A percentile compares a stretch with the other conserved stretches of the same genome.
Conservation (phyloP, 2,113 vertebrate species). For the Melanerpes aurifrons region DNA sequence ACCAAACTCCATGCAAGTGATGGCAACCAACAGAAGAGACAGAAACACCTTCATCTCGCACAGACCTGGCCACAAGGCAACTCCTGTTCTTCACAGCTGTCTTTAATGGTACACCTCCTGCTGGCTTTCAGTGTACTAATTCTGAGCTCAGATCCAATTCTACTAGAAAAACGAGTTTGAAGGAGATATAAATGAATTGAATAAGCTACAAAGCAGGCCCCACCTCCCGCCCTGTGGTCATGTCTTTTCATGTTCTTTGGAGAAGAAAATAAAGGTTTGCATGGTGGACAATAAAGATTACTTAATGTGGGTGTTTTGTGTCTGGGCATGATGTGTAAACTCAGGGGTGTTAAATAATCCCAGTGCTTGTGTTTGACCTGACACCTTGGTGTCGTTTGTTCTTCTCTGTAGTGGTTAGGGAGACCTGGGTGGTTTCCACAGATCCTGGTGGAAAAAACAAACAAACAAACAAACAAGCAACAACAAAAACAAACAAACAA, state of each 20-base stretch:
- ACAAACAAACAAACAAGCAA: neutral
- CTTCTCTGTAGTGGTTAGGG: neutral
- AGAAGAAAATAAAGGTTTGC: conserved; percentile 28
- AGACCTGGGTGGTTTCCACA: neutral
- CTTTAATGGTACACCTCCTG: neutral
- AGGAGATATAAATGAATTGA: neutral
- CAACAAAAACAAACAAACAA: too few species aligned
- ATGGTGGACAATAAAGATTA: neutral
- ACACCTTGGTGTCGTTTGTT: neutral
- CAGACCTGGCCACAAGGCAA: neutral
- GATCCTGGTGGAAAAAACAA: neutral
- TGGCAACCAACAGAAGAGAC: neutral
- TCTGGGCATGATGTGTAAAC: neutral
- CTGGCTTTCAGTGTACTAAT: neutral
- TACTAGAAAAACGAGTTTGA: neutral
- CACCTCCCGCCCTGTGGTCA: conserved; percentile 5
- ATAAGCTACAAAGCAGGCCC: neutral
- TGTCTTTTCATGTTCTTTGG: conserved; percentile 25
- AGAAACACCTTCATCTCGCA: conserved; percentile 43
- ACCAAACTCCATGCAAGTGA: neutral
- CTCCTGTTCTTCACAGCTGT: rapidly evolving
- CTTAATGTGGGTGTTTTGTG: neutral
- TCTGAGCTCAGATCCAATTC: neutral
- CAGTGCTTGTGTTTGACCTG: neutral
- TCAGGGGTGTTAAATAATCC: neutral